phyloP scores from a whole-genome alignment of 2,888 invertebrate species.

The Notocelia uddmanniana region DNA sequence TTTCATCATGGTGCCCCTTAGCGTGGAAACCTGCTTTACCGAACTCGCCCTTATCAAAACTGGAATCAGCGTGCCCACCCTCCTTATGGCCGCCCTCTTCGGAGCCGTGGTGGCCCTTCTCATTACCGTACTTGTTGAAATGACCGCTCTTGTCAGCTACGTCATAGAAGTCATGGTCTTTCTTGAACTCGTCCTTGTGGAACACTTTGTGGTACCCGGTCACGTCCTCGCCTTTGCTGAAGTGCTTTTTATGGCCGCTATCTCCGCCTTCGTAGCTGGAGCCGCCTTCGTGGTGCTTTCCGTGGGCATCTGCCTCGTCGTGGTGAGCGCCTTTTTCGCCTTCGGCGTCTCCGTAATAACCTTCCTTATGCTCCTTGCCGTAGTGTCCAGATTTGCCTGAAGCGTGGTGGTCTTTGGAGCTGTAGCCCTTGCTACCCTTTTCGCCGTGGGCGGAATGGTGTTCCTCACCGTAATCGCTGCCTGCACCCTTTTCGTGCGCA shows the following conservation, averaged over 20 bases:
- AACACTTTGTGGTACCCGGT: constrained; percentile 91
- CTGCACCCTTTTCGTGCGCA: constrained; percentile 73
- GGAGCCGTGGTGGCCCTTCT: constrained; percentile 82
- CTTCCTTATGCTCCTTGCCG: constrained; percentile 82
- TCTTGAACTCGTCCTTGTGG: constrained; percentile 92
- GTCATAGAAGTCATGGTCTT: constrained; percentile 91
- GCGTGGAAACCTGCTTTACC: constrained; percentile 86
- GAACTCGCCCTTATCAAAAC: constrained; percentile 78
- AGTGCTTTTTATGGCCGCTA: constrained; percentile 86
- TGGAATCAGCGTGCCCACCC: constrained; percentile 84
- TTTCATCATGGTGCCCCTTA: constrained; percentile 84
- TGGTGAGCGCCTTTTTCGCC: constrained; percentile 85
- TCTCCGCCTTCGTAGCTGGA: constrained; percentile 85
- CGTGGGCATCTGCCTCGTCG: constrained; percentile 84
- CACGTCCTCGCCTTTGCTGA: constrained; percentile 89
- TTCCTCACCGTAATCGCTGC: constrained; percentile 78
- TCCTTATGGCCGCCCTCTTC: constrained; percentile 85
- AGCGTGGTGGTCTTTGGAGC: constrained; percentile 81
- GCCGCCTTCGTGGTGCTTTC: constrained; percentile 82
- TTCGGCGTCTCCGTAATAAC: constrained; percentile 80
- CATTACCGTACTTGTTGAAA: constrained; percentile 87
- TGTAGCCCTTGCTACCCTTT: constrained; percentile 85
- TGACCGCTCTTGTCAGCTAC: constrained; percentile 88
- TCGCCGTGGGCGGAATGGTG: constrained; percentile 83
- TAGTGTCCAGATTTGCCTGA: constrained; percentile 86